Conservation (phyloP, 2,888 invertebrate species). For the Cataglyphis rosenhaueri region DNA sequence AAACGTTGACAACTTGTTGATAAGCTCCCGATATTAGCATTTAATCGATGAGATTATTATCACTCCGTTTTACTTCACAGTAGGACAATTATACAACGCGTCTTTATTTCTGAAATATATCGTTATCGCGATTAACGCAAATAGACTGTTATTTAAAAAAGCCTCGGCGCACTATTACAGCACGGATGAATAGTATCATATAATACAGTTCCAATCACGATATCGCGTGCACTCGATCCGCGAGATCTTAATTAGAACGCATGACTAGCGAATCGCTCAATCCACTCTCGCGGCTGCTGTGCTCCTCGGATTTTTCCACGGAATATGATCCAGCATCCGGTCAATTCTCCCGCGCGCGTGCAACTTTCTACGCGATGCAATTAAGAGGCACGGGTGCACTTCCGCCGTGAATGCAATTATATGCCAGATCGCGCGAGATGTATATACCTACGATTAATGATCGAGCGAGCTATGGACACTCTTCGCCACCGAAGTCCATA, state of each 20-base stretch:
- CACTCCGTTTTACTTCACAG: conserved; percentile 12
- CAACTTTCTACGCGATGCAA: conserved; percentile 61
- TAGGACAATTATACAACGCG: neutral
- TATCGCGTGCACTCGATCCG: conserved; percentile 69
- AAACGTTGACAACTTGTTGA: conserved; percentile 9
- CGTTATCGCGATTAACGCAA: conserved; percentile 12
- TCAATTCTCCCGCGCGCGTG: conserved; percentile 55
- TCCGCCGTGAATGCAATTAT: conserved; percentile 69
- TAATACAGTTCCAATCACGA: conserved; percentile 54
- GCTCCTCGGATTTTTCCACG: conserved; percentile 59
- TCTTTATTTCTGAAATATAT: conserved; percentile 28
- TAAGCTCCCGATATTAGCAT: conserved; percentile 9
- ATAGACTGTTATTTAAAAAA: conserved; percentile 23
- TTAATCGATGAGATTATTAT: conserved; percentile 31
- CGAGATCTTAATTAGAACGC: conserved; percentile 77
- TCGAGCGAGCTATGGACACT: conserved; percentile 60
- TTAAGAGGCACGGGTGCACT: conserved; percentile 63
- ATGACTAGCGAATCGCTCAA: conserved; percentile 72
- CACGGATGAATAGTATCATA: conserved; percentile 55
- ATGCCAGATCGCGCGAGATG: conserved; percentile 55
- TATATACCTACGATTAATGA: conserved; percentile 63
- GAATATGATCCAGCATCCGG: conserved; percentile 65
- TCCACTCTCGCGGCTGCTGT: conserved; percentile 60
- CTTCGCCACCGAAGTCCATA: conserved; percentile 59
- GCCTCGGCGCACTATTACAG: conserved; percentile 41